Conservation (phyloP, 2,113 vertebrate genomes). For the Amphiprion ocellaris region DNA sequence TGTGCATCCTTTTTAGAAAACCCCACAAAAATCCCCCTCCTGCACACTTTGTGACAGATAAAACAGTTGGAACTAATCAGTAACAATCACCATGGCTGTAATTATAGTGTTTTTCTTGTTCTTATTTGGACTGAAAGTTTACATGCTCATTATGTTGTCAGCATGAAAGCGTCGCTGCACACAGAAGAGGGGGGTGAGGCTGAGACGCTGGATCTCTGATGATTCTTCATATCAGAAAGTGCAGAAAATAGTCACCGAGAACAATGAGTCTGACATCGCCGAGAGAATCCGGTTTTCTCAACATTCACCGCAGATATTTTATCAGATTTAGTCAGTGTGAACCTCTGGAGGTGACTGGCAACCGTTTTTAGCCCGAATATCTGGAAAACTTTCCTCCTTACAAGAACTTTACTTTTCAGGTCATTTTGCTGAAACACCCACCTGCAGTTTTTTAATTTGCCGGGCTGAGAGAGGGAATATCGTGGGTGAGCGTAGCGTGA, state of each 20-base stretch:
- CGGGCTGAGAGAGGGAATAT: conserved; percentile 8
- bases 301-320: neutral
- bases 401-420: neutral
- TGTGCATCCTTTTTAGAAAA: conserved; percentile 4
- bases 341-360: neutral
- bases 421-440: conserved; percentile 30
- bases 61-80: conserved; percentile 53
- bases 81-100: conserved; percentile 57
- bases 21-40: neutral
- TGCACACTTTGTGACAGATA: conserved; percentile 12
- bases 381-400: conserved; percentile 1
- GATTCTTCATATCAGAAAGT: conserved; percentile 49
- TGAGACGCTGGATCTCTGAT: conserved; percentile 21
- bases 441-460: conserved; percentile 27
- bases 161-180: conserved; percentile 31
- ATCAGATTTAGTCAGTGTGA: neutral
- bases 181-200: neutral
- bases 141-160: conserved; percentile 67
- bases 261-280: conserved; percentile 26
- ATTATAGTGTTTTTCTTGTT: conserved; percentile 59
- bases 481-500: conserved; percentile 27
- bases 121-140: conserved; percentile 63
- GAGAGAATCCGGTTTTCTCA: conserved; percentile 16
- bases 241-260: conserved; percentile 36
- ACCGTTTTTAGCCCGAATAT: neutral